phyloP scores from a whole-genome alignment of 2,888 invertebrate genomes.

The Oxystoma pomonae region DNA sequence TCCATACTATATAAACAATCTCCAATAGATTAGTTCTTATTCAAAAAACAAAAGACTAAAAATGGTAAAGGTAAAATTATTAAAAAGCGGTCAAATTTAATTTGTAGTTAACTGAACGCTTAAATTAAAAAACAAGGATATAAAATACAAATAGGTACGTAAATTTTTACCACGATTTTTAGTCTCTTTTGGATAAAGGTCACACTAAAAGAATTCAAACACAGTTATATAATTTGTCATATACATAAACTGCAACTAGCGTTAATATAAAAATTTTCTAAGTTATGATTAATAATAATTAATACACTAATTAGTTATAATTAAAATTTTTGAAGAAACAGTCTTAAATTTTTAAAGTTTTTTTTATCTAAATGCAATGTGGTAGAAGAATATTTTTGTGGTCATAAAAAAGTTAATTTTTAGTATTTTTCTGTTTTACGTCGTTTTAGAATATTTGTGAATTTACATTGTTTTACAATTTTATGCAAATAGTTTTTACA shows the following conservation, averaged over 20 bases:
- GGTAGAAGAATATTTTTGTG: constrained; percentile 41
- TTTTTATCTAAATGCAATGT: constrained; percentile 40
- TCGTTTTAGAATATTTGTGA: not conserved
- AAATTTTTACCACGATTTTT: constrained; percentile 2
- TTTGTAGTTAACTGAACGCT: not conserved
- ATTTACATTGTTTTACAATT: not conserved
- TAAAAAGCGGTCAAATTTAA: not conserved
- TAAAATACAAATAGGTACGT: constrained; percentile 9
- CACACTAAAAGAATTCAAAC: constrained; percentile 1
- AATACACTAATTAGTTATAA: constrained; percentile 21
- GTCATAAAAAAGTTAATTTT: constrained; percentile 35
- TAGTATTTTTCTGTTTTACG: constrained; percentile 33
- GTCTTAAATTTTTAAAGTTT: constrained; percentile 41
- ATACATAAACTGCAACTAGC: constrained; percentile 34
- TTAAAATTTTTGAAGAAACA: constrained; percentile 37
- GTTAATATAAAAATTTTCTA: constrained; percentile 27
- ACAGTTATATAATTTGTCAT: constrained; percentile 11
- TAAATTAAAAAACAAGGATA: constrained; percentile 6
- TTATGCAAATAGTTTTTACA: constrained; percentile 7
- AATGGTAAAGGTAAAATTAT: constrained; percentile 13
- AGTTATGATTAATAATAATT: not conserved
- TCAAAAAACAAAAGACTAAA: not conserved
- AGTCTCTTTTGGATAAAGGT: not conserved
- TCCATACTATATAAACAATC: constrained; percentile 35
- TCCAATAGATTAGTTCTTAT: constrained; percentile 28